phyloP scores from a whole-genome alignment of 2,797 vertebrate species.

The Lepilemur septentrionalis region DNA sequence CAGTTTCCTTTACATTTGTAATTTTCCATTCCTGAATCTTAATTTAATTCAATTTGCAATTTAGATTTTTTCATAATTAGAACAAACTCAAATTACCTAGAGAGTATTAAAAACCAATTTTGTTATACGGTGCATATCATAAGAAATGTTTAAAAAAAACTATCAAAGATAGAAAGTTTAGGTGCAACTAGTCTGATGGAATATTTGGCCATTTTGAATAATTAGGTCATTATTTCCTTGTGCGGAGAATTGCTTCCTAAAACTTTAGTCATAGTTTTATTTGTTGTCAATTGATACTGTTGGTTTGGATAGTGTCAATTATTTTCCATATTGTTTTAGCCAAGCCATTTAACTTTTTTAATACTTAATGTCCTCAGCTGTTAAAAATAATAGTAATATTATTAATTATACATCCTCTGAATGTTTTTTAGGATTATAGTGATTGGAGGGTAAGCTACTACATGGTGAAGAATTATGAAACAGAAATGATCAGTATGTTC shows the following conservation, averaged over 20 bases:
- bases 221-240: background rate
- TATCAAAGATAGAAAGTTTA: background rate
- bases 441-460: background rate
- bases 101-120: background rate
- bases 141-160: background rate
- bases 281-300: background rate
- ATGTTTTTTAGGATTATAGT: background rate
- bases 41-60: background rate
- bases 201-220: background rate
- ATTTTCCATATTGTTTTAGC: rapidly evolving
- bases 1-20: background rate
- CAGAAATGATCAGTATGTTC: rapidly evolving
- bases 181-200: rapidly evolving
- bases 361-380: too few species aligned
- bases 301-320: background rate
- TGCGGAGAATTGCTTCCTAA: rapidly evolving
- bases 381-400: too few species aligned
- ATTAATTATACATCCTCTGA: too few species aligned
- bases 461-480: background rate
- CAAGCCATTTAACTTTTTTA: background rate
- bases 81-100: background rate
- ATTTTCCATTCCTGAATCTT: background rate
- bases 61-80: background rate
- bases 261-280: rapidly evolving
- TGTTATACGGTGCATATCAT: rapidly evolving